These are phyloP conservation scores for Armadillidium nasatum DNA, from an alignment of 1,140 invertebrate genomes.

Conservation along the genomic window DNA sequence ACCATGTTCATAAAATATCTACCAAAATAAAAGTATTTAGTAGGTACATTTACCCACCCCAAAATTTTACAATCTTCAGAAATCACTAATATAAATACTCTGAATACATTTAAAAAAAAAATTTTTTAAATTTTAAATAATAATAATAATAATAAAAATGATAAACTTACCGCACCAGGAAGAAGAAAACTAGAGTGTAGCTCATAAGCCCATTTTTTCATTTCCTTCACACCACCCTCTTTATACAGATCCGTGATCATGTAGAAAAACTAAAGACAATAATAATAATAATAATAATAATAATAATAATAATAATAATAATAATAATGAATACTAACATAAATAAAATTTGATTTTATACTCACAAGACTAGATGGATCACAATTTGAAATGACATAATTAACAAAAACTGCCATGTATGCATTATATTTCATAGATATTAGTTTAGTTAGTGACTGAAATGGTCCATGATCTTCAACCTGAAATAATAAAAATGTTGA, in stretches of 20 bases:
- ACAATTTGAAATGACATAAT: constrained; percentile 78
- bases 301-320: constrained; percentile 15
- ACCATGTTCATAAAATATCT: too few relatives aligned
- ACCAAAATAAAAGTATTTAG: too few relatives aligned
- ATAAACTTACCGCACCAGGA: constrained; percentile 68
- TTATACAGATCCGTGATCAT: constrained; percentile 79
- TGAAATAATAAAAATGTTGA: constrained; percentile 56
- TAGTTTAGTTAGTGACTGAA: constrained; percentile 65
- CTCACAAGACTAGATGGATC: constrained; percentile 72
- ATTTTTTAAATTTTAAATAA: too few relatives aligned
- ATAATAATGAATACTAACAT: constrained; percentile 7
- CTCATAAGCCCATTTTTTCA: constrained; percentile 96
- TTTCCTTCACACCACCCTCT: constrained; percentile 76
- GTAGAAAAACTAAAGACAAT: constrained; percentile 85
- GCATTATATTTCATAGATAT: constrained; percentile 62
- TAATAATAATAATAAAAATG: too few relatives aligned
- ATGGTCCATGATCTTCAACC: constrained; percentile 72
- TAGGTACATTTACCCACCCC: too few relatives aligned
- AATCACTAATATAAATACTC: too few relatives aligned
- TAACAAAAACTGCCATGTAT: constrained; percentile 81
- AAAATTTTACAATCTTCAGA: too few relatives aligned
- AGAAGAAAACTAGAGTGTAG: constrained; percentile 94
- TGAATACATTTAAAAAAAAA: too few relatives aligned
- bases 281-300: constrained; percentile 48
- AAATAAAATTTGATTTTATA: background rate